Evolutionary conservation across 1,140 invertebrate genomes (phyloP), one percentile per base, ranked within the genome.

Genomic region (Octopus bimaculoides): DNA sequence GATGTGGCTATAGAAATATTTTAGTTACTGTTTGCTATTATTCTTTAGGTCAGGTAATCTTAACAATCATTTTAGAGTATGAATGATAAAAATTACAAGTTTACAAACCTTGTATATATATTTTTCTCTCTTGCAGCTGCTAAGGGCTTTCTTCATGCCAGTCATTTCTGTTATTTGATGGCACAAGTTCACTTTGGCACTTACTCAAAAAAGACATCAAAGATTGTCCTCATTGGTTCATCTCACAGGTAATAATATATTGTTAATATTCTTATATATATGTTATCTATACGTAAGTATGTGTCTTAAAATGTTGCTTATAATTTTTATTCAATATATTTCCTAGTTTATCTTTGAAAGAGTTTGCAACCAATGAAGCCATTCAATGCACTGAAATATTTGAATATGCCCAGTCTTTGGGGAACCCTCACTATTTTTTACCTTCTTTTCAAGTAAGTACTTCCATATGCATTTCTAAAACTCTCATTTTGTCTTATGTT

Each of bases 331-430:
- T 41, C 52, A 52, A 79, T 54, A 75, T 78, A 77, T 56, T 52
- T 82, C 84, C 9, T 84, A 90, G 89, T 81, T 82, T 89, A 61
- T 84, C 89, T 5, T 86, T 91, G 79, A 82, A 86, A 54, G 92
- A 93, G 82, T 95, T 97, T 90, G 93, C 94, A 12, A 93, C 92
- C 55, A 94, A 94, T 86, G 93, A 95, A 88, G 95, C 96, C 5
- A 94, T 98, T 77, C 95, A 97, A 91, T 94, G 96, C 87, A 98
- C 96, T 0, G 96, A 98, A 90, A 94, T 98, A 77, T 98, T 97
- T 88, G 97, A 98, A 89, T 98, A 96, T 89, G 96, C 96, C 0
- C 93, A 94, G 75, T 94, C 94, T 82, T 92, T 98, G 54, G 89
- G 93, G 81, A 94, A 95, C 85, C 92, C 93, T n/a, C 91, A 92